Evolutionary conservation across 2,797 vertebrate species (phyloP).

Genomic region (Notolepis coatsorum): DNA sequence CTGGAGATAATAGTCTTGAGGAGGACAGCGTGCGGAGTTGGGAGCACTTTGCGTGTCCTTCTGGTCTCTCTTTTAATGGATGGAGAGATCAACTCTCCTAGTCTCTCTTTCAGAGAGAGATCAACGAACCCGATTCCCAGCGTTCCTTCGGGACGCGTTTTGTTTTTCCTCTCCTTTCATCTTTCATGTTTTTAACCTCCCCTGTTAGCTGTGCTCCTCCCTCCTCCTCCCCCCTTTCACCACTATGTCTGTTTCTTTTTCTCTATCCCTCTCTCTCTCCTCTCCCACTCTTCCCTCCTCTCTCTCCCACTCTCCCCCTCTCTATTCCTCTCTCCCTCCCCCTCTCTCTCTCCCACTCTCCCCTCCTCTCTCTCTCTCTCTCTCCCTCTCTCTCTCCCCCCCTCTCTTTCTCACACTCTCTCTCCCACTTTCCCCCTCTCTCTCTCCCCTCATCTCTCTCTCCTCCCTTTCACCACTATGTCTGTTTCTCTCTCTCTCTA

Average conservation of each 20-base stretch:
- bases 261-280: not conserved
- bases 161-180: constrained; percentile 34
- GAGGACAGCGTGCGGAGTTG: too few relatives aligned
- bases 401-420: constrained; percentile 4
- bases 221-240: too few relatives aligned
- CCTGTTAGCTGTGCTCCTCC: too few relatives aligned
- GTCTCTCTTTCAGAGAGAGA: constrained; percentile 16
- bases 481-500: not conserved
- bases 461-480: too few relatives aligned
- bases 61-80: not conserved
- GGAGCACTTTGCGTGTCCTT: too few relatives aligned
- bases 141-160: constrained; percentile 18
- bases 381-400: constrained; percentile 1
- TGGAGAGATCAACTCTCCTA: constrained; percentile 11
- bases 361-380: constrained; percentile 9
- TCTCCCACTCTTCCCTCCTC: constrained; percentile 26
- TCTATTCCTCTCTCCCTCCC: not conserved
- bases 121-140: constrained; percentile 44
- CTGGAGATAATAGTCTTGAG: too few relatives aligned
- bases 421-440: constrained; percentile 9
- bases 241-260: too few relatives aligned
- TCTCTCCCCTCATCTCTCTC: too few relatives aligned
- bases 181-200: not conserved
- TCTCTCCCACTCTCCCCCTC: constrained; percentile 31
- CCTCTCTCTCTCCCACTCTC: too few relatives aligned